Conservation (phyloP, 2,113 vertebrate species). For the Sphyrna mokarran region DNA sequence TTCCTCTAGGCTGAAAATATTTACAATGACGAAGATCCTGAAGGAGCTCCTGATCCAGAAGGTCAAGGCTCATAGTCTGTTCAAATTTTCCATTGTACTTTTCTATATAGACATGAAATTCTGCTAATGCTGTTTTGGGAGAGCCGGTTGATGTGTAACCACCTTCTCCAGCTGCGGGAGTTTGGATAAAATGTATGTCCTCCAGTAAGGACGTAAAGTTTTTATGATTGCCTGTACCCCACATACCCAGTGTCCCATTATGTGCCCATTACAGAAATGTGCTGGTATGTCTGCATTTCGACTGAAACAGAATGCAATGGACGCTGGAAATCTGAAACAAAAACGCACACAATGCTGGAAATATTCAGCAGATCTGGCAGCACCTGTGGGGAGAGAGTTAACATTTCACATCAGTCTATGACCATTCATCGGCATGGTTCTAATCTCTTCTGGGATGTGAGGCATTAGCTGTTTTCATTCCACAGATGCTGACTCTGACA, state of each 20-base stretch:
- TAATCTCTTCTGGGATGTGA: neutral
- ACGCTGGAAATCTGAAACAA: neutral
- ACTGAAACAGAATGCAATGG: neutral
- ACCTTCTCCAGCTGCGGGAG: conserved; percentile 26
- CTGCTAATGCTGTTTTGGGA: conserved; percentile 63
- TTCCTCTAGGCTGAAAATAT: conserved; percentile 89
- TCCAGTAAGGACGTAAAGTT: conserved; percentile 30
- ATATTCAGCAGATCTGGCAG: neutral
- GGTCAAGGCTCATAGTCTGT: conserved; percentile 68
- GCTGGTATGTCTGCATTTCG: neutral
- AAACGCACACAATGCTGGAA: neutral
- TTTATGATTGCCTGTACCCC: conserved; percentile 25
- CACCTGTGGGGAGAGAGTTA: neutral
- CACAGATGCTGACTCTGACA: neutral
- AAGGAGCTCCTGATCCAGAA: conserved; percentile 87
- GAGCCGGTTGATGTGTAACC: conserved; percentile 44
- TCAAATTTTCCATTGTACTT: conserved; percentile 47
- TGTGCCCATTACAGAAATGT: neutral
- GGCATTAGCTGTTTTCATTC: neutral
- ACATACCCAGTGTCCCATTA: neutral
- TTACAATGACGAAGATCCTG: conserved; percentile 95
- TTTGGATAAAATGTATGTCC: conserved; percentile 32
- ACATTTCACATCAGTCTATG: neutral
- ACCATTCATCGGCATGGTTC: neutral
- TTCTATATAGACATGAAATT: conserved; percentile 47